Base-by-base conservation (phyloP, 2,113 vertebrate genomes). In the Argyrosomus japonicus region DNA sequence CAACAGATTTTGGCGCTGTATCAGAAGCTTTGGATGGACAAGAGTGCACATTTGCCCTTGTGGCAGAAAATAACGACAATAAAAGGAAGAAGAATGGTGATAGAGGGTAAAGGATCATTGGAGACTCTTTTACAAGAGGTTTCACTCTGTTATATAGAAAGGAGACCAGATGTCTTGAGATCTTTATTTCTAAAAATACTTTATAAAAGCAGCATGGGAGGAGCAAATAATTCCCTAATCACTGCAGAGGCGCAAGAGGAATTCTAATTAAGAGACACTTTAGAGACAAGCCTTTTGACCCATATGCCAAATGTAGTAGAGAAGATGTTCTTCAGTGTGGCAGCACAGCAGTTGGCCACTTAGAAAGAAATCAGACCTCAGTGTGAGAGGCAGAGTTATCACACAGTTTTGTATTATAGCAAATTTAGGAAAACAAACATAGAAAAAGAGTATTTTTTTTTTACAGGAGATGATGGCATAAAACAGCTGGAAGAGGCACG, bases 231-330 rank as follows among this genome's bases (percentile, higher is more conserved):
- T 56, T 76, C 53, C 43, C 60, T 75, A 77, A 84, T 80, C 56
- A 61, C 65, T 36, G 47, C 21, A 11, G 47, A 68, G 36, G n/a
- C 13, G 3, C 68, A 60, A 65, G 56, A 76, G 61, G 25, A 79
- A 78, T 76, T 67, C 63, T 77, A 68, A 89, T 88, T 82, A 85
- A 75, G 21, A 57, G 25, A 6, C 64, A 53, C 63, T 78, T 73
- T 8, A 27, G 57, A 67, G 27, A 75, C n/a, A 18, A 80, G 56
- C 78, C 54, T 23, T 79, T 79, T 67, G 68, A 80, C 74, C 32
- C 68, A 51, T 56, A 51, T 77, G 83, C 25, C 58, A 27, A 75
- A 36, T 56, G 67, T 13, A 29, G 56, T 3, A 19, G 12, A 29
- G 23, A 67, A 40, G 25, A n/a, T 27, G 47, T n/a, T 71, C 12